Base-by-base conservation (phyloP, 2,113 vertebrate genomes). In the Nestor notabilis region DNA sequence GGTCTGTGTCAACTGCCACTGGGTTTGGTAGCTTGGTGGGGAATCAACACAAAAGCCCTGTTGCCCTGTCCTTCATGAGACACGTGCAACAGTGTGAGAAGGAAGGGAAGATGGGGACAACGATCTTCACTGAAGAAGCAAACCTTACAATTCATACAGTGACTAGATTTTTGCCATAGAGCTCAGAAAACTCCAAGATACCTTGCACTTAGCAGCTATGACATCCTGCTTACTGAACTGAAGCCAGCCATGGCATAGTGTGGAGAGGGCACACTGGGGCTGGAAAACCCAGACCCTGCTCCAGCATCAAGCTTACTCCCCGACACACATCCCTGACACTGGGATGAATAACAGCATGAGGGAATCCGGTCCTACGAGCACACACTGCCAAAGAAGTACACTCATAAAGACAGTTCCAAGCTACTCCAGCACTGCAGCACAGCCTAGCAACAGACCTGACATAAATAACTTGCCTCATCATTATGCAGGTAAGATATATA, bases 381-480 rank as follows among this genome's bases (percentile, higher is more conserved):
- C 9, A 17, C n/a, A 0, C 10, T 10, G 35, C 41, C 68, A 19
- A 0, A 10, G 25, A 66, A 35, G 8, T 3, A 31, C 0, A 2
- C 72, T 41, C 8, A 0, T 2, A 20, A 8, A 5, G 3, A 37
- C 53, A 43, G 83, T 2, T 75, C 70, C 46, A 23, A 93, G 92
- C 92, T 13, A 14, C 2, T 69, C 44, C 4, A 0, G 2, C 1
- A 33, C 65, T 33, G 60, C 80, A 29, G 86, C 81, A 78, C 7
- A 97, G 83, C 93, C 61, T 80, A 93, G 94, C 94, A 95, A 96
- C 94, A 84, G 77, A 14, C 44, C 81, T 31, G 60, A 81, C 93
- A 95, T 61, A 96, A 96, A 96, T 96, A 95, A 93, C 92, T 89
- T 3, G 65, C 65, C 84, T 95, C 70, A 58, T 95, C 89, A 8